Conservation (phyloP, 1,140 invertebrate genomes). For the Augochlora pura region DNA sequence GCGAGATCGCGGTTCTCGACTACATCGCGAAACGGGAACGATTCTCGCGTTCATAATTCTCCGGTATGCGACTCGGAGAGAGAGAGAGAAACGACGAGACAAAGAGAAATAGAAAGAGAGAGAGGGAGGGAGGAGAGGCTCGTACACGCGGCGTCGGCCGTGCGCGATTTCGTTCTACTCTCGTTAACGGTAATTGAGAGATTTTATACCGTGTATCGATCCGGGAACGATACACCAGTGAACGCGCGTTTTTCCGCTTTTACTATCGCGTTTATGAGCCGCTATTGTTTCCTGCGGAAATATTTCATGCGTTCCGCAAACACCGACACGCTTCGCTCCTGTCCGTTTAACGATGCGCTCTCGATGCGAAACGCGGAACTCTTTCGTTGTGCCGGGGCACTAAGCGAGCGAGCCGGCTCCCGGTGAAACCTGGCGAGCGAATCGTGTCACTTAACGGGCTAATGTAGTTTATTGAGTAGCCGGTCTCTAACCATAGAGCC, state of each 20-base stretch:
- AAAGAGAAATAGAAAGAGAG: too few relatives aligned
- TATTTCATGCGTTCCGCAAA: conserved; percentile 21
- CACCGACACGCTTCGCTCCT: conserved; percentile 13
- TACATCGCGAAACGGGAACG: conserved; percentile 50
- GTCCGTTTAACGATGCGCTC: not conserved
- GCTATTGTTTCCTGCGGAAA: not conserved
- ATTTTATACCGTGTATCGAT: conserved; percentile 26
- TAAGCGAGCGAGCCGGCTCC: not conserved
- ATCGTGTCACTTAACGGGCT: not conserved
- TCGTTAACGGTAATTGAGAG: conserved; percentile 26
- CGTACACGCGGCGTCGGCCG: not conserved
- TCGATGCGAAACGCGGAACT: not conserved
- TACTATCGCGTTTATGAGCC: conserved; percentile 9
- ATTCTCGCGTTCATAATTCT: conserved; percentile 62
- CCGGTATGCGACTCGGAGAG: conserved; percentile 41
- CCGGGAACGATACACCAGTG: not conserved
- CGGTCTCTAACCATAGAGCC: too few relatives aligned
- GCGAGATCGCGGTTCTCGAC: conserved; percentile 15
- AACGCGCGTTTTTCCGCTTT: conserved; percentile 9
- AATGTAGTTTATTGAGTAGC: conserved; percentile 3
- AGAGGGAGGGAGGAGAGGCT: not conserved
- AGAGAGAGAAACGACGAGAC: too few relatives aligned
- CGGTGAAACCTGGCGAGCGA: not conserved
- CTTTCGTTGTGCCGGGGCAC: not conserved
- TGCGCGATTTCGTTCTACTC: conserved; percentile 29